phyloP scores from a whole-genome alignment of 2,888 invertebrate genomes.

The Aproaerema taeniolella region DNA sequence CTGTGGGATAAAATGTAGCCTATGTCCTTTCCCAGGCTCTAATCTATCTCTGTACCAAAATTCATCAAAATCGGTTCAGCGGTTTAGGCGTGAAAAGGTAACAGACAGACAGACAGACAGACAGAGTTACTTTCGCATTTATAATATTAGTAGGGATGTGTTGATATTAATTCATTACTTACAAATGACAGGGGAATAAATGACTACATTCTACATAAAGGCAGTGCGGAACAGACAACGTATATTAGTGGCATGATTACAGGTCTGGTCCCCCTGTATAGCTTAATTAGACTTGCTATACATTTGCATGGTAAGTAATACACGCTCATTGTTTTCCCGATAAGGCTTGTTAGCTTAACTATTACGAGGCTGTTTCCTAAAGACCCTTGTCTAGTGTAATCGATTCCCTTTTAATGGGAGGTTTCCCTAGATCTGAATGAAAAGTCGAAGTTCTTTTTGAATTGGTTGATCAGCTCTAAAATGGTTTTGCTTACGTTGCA shows the following conservation, averaged over 20 bases:
- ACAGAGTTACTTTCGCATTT: no score
- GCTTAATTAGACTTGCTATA: conserved; percentile 49
- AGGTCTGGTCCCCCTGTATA: conserved; percentile 21
- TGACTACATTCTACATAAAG: no score
- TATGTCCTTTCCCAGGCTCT: no score
- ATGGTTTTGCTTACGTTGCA: neutral
- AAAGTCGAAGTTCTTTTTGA: neutral
- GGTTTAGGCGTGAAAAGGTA: no score
- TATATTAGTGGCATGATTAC: conserved; percentile 36
- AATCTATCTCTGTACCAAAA: no score
- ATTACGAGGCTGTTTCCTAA: neutral
- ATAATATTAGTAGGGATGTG: no score
- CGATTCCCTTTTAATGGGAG: no score
- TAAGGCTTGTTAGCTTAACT: conserved; percentile 39
- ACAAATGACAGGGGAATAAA: no score
- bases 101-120: no score
- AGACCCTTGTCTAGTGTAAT: neutral
- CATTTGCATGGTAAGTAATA: conserved; percentile 46
- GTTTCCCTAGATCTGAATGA: neutral
- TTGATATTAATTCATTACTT: no score
- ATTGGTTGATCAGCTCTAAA: neutral
- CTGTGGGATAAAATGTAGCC: no score
- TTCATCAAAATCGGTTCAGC: no score
- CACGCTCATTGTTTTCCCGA: conserved; percentile 48
- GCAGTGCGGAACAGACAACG: conserved; percentile 20